Evolutionary conservation across 2,888 invertebrate genomes (phyloP).

Genomic region (Platynereis dumerilii): DNA sequence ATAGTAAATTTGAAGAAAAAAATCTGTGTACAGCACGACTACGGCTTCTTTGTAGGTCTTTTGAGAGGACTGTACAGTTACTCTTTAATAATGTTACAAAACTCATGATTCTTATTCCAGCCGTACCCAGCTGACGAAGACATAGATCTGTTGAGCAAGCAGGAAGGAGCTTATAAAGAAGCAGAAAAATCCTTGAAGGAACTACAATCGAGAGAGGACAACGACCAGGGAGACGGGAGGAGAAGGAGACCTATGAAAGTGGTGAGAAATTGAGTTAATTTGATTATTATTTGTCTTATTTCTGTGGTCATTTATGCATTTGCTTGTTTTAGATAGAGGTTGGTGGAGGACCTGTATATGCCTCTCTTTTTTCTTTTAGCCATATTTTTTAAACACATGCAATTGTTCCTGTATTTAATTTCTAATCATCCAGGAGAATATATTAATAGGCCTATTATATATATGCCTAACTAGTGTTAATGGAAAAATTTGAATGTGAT

Average conservation of each 20-base stretch:
- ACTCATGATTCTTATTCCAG: conserved; percentile 50
- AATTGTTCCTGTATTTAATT: no score
- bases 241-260: conserved; percentile 25
- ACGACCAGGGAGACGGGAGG: conserved; percentile 12
- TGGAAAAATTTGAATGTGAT: no score
- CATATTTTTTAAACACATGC: no score
- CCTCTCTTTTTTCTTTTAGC: no score
- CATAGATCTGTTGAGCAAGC: conserved; percentile 65
- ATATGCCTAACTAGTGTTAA: no score
- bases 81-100: background rate
- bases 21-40: no score
- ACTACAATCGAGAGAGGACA: conserved; percentile 28
- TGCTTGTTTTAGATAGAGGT: background rate
- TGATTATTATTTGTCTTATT: no score
- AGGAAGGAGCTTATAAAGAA: conserved; percentile 70
- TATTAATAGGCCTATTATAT: no score
- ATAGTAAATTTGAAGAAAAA: no score
- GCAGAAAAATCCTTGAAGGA: conserved; percentile 37
- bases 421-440: background rate
- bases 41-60: no score
- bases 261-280: conserved; percentile 25
- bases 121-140: conserved; percentile 74
- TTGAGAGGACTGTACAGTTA: no score
- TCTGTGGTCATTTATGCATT: no score
- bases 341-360: background rate